Conservation (phyloP, 1,140 invertebrate species). For the Tigriopus japonicus region DNA sequence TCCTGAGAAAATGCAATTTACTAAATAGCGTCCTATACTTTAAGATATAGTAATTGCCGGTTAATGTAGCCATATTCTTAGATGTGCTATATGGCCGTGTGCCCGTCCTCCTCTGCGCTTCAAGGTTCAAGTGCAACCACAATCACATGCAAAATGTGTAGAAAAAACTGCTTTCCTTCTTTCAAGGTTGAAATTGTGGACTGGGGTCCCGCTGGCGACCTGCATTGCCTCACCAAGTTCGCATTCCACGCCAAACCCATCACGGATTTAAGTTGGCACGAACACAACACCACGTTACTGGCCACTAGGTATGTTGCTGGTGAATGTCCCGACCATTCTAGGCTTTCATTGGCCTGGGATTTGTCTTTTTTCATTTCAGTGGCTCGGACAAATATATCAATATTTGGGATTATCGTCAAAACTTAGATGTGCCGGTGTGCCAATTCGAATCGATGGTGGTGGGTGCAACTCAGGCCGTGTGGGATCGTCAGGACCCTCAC, state of each 20-base stretch:
- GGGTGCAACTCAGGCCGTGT: background rate
- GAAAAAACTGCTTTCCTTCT: background rate
- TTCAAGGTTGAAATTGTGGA: background rate
- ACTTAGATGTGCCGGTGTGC: background rate
- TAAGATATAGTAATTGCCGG: too few species aligned
- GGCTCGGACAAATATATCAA: background rate
- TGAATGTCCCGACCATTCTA: background rate
- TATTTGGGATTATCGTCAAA: background rate
- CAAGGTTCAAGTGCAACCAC: background rate
- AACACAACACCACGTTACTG: background rate
- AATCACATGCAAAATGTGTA: background rate
- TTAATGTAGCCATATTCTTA: too few species aligned
- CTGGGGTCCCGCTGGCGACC: background rate
- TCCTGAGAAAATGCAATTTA: too few species aligned
- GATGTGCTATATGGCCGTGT: too few species aligned
- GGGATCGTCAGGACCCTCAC: background rate
- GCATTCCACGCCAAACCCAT: background rate
- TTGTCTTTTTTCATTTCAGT: background rate
- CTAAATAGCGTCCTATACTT: too few species aligned
- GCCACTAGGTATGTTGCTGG: background rate
- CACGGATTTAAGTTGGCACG: background rate
- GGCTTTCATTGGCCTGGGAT: background rate
- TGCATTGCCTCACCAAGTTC: background rate
- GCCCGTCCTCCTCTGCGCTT: too few species aligned
- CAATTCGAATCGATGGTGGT: background rate